Conservation (phyloP, 2,113 vertebrate species). For the Vulpes vulpes region DNA sequence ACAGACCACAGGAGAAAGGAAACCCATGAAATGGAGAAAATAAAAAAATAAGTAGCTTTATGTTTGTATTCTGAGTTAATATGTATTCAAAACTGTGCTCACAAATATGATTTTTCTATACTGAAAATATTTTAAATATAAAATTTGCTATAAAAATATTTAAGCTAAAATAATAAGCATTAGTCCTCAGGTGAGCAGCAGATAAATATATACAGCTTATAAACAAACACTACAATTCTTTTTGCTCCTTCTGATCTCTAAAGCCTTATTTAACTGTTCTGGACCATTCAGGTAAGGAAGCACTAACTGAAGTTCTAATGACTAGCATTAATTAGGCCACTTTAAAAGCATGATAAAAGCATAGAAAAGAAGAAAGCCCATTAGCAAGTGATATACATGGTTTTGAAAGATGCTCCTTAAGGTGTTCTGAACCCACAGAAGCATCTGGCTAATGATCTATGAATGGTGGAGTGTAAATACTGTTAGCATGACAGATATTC, state of each 20-base stretch:
- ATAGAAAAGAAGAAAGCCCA: not conserved
- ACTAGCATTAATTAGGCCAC: not conserved
- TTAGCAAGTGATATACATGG: not conserved
- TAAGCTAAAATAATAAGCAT: slow-evolving; percentile 40
- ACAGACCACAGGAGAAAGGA: not conserved
- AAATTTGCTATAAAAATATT: slow-evolving; percentile 41
- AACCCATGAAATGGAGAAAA: not conserved
- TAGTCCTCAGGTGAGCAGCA: not conserved
- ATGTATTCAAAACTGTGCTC: not conserved
- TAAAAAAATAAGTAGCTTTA: not conserved
- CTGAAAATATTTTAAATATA: not conserved
- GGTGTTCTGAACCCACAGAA: not conserved
- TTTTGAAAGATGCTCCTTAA: not conserved
- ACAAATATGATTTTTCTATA: not conserved
- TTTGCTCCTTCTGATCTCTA: not conserved
- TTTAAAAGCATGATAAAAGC: not conserved
- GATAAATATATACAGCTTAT: not conserved
- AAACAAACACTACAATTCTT: not conserved
- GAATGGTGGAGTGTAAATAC: not conserved
- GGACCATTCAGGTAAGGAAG: not conserved
- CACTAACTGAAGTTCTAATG: not conserved
- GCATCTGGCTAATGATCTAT: not conserved
- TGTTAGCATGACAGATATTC: not conserved
- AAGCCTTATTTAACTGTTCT: not conserved
- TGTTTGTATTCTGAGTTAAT: not conserved